A percentile compares a stretch with the other conserved stretches of the same genome.
These are phyloP conservation scores for Vimba vimba DNA, from an alignment of 2,113 vertebrate genomes.

Conservation along the genomic window DNA sequence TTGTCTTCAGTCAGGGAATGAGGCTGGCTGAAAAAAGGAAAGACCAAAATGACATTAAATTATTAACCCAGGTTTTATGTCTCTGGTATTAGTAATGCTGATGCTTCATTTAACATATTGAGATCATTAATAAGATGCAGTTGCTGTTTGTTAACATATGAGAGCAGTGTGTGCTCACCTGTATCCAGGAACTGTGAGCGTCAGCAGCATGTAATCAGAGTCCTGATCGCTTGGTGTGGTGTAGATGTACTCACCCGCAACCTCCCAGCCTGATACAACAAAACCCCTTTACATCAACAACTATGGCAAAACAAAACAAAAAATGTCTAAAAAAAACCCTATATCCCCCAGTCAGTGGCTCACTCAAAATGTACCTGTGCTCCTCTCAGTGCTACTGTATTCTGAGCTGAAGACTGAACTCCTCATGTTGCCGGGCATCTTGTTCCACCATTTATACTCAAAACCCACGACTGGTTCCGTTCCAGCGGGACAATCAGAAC, in stretches of 20 bases:
- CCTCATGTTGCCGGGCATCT: slow-evolving; percentile 89
- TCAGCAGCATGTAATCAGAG: slow-evolving; percentile 89
- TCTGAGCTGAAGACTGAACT: slow-evolving; percentile 80
- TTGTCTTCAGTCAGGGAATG: slow-evolving; percentile 71
- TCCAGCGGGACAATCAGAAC: slow-evolving; percentile 83
- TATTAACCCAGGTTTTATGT: neutral
- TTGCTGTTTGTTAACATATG: neutral
- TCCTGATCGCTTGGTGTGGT: slow-evolving; percentile 85
- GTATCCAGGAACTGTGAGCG: slow-evolving; percentile 85
- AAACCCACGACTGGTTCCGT: slow-evolving; percentile 85
- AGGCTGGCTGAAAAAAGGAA: slow-evolving; percentile 73
- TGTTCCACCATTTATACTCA: slow-evolving; percentile 99
- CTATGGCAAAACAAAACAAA: neutral
- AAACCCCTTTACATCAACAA: neutral
- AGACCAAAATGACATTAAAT: neutral
- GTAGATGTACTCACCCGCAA: slow-evolving; percentile 92
- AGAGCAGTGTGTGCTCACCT: slow-evolving; percentile 76
- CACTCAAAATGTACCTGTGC: slow-evolving; percentile 75
- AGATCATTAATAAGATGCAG: neutral
- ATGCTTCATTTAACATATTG: neutral
- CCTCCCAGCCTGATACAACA: slow-evolving; percentile 87
- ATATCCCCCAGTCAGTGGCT: neutral
- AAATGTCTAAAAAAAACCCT: neutral
- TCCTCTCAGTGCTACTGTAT: slow-evolving; percentile 81
- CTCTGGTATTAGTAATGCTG: neutral